Base-by-base conservation (phyloP, 2,888 invertebrate species). In the Agriopis aurantiaria region DNA sequence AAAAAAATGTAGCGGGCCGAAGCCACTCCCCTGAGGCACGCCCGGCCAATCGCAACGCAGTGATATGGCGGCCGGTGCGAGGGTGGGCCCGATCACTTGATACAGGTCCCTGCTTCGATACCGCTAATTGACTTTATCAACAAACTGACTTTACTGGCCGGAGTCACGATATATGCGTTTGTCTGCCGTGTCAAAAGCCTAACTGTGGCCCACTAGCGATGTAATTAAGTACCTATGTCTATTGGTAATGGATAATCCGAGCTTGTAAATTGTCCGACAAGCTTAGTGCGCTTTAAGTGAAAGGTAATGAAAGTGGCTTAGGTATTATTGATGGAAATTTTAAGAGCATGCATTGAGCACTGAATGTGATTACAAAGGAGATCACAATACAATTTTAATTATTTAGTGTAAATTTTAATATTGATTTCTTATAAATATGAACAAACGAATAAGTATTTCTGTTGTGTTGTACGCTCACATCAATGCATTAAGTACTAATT, bases 101-200 rank as follows among this genome's bases (percentile, higher is more conserved):
- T 93, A 90, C 89, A 87, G 88, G 91, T 89, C 91, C 89, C 92
- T 88, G 89, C 92, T 93, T 90, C 91, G 93, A 93, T 92, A 92
- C 89, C 87, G 87, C 93, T 94, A 94, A 94, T 94, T 94, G 94
- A 93, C 94, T 93, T 93, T 94, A 94, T 94, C 94, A 94, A 93
- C 94, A 94, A 93, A 93, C 92, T 85, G 91, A 93, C 90, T 92
- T 94, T 93, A 94, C 92, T 91, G 93, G 91, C 89, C 85, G 83
- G 83, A 93, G 93, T 93, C 93, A 94, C 94, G 94, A 94, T 91
- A 93, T 91, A 92, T 88, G 91, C 89, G 93, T 92, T 91, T 91
- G 91, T 92, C 91, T 89, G 91, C 83, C 88, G 89, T 87, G 92
- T 93, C 92, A 92, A 93, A 93, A 92, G 91, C 91, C 90, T 92